phyloP scores from a whole-genome alignment of 2,113 vertebrate species.

The Lampris incognitus region DNA sequence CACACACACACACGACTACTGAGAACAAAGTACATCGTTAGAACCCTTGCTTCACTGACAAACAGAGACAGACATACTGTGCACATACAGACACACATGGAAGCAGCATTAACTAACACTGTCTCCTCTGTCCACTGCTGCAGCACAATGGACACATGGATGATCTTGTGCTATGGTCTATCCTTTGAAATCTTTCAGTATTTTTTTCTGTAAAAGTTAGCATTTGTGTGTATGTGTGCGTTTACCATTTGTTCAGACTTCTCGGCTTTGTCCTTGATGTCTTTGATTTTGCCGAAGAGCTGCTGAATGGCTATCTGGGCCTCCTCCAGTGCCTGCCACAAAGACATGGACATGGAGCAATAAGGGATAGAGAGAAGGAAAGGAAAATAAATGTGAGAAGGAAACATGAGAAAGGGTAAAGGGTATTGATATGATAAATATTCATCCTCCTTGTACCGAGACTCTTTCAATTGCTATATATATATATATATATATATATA shows the following conservation, averaged over 20 bases:
- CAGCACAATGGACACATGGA: constrained; percentile 9
- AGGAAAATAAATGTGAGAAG: not conserved
- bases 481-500: no score
- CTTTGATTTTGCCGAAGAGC: constrained; percentile 98
- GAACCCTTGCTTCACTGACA: not conserved
- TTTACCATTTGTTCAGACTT: constrained; percentile 99
- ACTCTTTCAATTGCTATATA: no score
- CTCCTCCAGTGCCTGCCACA: constrained; percentile 93
- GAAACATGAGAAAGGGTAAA: not conserved
- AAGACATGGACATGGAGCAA: constrained; percentile 67
- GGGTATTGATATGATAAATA: no score
- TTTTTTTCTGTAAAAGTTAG: not conserved
- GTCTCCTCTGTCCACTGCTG: constrained; percentile 27
- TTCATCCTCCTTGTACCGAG: no score
- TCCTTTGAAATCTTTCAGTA: constrained; percentile 1
- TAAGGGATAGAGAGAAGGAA: constrained; percentile 15
- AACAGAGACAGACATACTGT: not conserved
- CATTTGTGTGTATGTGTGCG: constrained; percentile 8
- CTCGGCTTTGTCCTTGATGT: constrained; percentile 99
- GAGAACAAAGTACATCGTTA: not conserved
- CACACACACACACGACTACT: constrained; percentile 14
- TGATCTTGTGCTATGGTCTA: not conserved
- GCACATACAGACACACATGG: constrained; percentile 32
- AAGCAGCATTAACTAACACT: constrained; percentile 52
- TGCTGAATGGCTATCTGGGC: constrained; percentile 98